Evolutionary conservation across 2,888 invertebrate species (phyloP), one percentile per base, ranked within the genome.

Genomic region (Cephus rjabovi): DNA sequence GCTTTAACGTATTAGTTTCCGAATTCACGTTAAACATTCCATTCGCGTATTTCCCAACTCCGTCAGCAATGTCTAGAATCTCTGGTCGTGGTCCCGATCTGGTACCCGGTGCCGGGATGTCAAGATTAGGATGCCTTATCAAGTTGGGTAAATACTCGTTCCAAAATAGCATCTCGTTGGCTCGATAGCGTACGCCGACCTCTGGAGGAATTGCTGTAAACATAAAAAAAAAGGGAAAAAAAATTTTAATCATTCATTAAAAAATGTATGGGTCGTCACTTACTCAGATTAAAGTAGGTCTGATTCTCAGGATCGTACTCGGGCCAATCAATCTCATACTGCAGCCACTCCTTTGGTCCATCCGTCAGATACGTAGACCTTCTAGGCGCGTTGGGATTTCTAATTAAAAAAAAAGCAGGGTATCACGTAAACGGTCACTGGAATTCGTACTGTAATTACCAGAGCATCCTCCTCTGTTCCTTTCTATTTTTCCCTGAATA

Each of bases 121-220:
- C 85, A 79, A 83, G 69, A 75, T 87, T 88, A 1, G 93, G 91
- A 84, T 92, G 93, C 83, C 92, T 93, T 85, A 94, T 94, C 86
- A 95, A 93, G 83, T 95, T 94, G 0, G 97, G 97, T 75, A 98
- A 93, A 70, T 95, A 94, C 77, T 97, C 95, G 83, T 96, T 95
- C 98, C 98, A 98, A 88, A 96, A 97, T 74, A 94, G 94, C 87
- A 97, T 95, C 87, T 96, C 95, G 81, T 95, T 94, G 11, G 95
- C 93, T 70, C 97, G 94, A 91, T 98, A 98, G 84, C 95, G 95
- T 80, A 94, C 94, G 79, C 95, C 95, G 70, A 95, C 93, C 70
- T 93, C 93, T 0, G 97, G 96, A 4, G 97, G 96, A 82, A 96
- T 95, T 79, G 95, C 98, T 96, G 92, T 31, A 91, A 92, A 80